Evolutionary conservation across 2,888 invertebrate genomes (phyloP).

Genomic region (Sphecodes monilicornis): DNA sequence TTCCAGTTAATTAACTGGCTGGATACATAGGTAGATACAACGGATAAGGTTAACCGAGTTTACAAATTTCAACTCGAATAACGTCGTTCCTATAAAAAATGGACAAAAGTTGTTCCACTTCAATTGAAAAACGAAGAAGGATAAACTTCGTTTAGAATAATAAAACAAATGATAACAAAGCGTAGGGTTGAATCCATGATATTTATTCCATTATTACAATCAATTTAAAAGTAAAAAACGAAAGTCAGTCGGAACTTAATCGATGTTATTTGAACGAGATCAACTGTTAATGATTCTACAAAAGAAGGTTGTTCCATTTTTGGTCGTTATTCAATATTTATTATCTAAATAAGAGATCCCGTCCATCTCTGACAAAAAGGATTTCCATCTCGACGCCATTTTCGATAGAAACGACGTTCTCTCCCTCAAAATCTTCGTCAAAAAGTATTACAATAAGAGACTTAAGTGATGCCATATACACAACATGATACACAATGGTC

Average conservation of each 20-base stretch:
- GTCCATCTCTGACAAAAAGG: neutral
- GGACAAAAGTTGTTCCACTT: neutral
- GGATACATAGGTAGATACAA: conserved; percentile 55
- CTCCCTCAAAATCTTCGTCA: conserved; percentile 43
- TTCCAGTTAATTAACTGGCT: conserved; percentile 54
- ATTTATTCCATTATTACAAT: neutral
- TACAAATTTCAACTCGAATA: conserved; percentile 45
- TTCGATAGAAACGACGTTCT: conserved; percentile 46
- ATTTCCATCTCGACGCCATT: conserved; percentile 14
- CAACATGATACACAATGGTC: conserved; percentile 71
- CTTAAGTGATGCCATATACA: conserved; percentile 70
- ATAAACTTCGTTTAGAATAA: too few species aligned
- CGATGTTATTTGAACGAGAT: neutral
- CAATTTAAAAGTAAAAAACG: neutral
- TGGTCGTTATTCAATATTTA: neutral
- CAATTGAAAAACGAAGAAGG: neutral
- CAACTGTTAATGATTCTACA: neutral
- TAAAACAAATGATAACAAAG: neutral
- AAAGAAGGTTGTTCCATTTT: neutral
- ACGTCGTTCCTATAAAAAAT: conserved; percentile 46
- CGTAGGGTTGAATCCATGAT: neutral
- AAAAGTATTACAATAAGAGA: conserved; percentile 64
- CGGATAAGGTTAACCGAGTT: conserved; percentile 50
- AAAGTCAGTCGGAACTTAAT: neutral
- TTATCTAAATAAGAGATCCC: neutral